These are phyloP conservation scores for Suillia variegata DNA, from an alignment of 2,888 invertebrate genomes.

Conservation along the genomic window DNA sequence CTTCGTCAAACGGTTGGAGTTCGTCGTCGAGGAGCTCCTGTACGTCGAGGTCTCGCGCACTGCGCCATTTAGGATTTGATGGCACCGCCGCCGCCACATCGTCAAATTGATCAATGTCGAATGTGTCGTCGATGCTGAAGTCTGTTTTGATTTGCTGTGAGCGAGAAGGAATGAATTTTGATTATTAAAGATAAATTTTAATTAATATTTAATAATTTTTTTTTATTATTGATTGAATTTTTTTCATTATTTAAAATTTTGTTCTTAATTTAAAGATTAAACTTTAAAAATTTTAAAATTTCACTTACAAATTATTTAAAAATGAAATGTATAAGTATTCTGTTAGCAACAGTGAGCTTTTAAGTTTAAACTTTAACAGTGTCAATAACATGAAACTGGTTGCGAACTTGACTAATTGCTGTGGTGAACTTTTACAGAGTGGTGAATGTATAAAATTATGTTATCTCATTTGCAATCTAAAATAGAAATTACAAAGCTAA, in stretches of 20 bases:
- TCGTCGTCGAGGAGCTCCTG: slow-evolving; percentile 46
- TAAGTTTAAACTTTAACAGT: no score
- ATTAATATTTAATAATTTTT: background rate
- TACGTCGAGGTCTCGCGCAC: slow-evolving; percentile 33
- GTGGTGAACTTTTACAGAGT: no score
- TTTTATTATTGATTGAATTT: background rate
- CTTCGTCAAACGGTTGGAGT: slow-evolving; percentile 37
- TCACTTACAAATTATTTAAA: no score
- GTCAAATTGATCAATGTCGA: slow-evolving; percentile 37
- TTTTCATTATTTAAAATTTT: slow-evolving; percentile 6
- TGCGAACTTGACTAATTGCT: no score
- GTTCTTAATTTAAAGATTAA: no score
- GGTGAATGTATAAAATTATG: no score
- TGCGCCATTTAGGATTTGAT: slow-evolving; percentile 17
- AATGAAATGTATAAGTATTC: no score
- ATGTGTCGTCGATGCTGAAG: slow-evolving; percentile 44
- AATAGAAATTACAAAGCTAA: no score
- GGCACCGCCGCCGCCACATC: slow-evolving; percentile 27
- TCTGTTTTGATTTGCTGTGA: slow-evolving; percentile 40
- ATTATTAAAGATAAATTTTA: background rate
- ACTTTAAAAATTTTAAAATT: no score
- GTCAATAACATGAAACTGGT: no score
- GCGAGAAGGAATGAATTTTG: slow-evolving; percentile 9
- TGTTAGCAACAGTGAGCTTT: no score
- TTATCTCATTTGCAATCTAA: no score